Conservation (phyloP, 2,888 invertebrate species). For the Eristalis arbustorum region DNA sequence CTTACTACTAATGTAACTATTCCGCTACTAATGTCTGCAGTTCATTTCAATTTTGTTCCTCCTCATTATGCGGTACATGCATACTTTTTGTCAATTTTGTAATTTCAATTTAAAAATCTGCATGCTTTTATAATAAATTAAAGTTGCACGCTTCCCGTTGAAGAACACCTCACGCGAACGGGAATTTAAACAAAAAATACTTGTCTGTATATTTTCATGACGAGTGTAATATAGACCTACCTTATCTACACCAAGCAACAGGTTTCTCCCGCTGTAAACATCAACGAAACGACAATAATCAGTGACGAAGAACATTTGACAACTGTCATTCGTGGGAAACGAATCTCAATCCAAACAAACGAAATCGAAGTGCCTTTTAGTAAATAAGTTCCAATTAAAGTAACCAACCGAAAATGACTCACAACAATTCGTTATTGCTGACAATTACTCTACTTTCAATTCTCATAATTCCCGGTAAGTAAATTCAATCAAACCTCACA, state of each 20-base stretch:
- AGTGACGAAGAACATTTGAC: conserved; percentile 23
- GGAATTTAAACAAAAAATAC: no score
- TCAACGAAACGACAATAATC: background rate
- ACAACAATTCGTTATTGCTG: conserved; percentile 40
- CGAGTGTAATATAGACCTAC: background rate
- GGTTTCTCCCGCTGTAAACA: background rate
- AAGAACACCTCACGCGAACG: no score
- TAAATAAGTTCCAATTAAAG: background rate
- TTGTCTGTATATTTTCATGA: no score
- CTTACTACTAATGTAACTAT: no score
- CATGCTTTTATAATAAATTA: no score
- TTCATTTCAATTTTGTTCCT: no score
- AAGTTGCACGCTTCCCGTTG: no score
- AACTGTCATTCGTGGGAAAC: conserved; percentile 28
- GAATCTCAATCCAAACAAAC: conserved; percentile 57
- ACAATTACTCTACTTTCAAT: conserved; percentile 19
- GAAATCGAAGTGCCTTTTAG: conserved; percentile 46
- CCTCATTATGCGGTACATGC: no score
- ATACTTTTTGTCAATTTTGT: no score
- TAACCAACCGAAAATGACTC: conserved; percentile 33
- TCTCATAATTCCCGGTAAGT: conserved; percentile 49
- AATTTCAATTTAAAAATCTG: no score
- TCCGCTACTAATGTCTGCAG: no score
- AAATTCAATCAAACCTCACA: no score
- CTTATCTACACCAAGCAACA: background rate